phyloP scores from a whole-genome alignment of 2,888 invertebrate genomes.

The Tridacna gigas region DNA sequence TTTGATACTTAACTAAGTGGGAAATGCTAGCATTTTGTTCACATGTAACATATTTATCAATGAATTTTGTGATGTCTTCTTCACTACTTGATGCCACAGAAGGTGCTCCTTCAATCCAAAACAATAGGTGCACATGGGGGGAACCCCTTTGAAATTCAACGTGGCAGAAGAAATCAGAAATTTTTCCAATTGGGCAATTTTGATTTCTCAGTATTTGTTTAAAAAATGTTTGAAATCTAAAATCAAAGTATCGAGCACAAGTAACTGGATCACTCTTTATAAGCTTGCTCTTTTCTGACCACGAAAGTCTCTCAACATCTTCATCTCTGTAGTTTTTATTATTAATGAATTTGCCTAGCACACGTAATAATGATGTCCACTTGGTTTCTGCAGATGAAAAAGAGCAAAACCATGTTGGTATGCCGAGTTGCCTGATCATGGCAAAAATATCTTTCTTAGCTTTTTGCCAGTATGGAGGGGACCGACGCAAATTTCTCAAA shows the following conservation, averaged over 20 bases:
- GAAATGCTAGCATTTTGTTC: neutral
- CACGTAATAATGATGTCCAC: constrained; percentile 51
- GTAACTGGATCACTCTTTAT: constrained; percentile 52
- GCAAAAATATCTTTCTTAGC: constrained; percentile 67
- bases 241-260: constrained; percentile 43
- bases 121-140: constrained; percentile 57
- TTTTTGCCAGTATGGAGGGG: constrained; percentile 67
- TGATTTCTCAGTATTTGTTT: constrained; percentile 24
- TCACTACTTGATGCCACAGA: neutral
- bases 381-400: constrained; percentile 65
- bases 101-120: constrained; percentile 59
- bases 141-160: too few species aligned
- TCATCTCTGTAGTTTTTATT: constrained; percentile 29
- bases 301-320: constrained; percentile 22
- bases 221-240: constrained; percentile 44
- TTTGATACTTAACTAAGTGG: constrained; percentile 37
- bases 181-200: constrained; percentile 36
- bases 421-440: too few species aligned
- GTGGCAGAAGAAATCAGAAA: constrained; percentile 39
- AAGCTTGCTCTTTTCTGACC: too few species aligned
- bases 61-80: constrained; percentile 14
- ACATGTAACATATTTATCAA: constrained; percentile 31
- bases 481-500: constrained; percentile 47
- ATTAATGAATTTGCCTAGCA: constrained; percentile 29
- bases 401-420: too few species aligned